These are phyloP conservation scores for Scaptomyza graminum DNA, from an alignment of 1,140 invertebrate genomes.

Conservation along the genomic window DNA sequence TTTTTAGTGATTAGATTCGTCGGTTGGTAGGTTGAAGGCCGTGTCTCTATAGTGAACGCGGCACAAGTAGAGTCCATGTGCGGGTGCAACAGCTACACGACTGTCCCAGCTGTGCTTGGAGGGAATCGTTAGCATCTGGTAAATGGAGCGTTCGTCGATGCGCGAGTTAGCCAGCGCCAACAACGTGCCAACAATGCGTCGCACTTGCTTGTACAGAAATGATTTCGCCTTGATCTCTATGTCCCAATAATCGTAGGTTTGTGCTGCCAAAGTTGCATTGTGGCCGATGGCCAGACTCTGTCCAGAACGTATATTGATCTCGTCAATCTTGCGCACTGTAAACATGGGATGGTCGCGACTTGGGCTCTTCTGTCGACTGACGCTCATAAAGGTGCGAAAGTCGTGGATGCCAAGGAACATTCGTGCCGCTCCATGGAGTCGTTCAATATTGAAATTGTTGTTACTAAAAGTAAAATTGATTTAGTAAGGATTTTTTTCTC, in stretches of 20 bases:
- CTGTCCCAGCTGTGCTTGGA: constrained; percentile 87
- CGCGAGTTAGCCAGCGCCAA: constrained; percentile 86
- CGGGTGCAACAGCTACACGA: constrained; percentile 84
- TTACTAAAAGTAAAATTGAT: constrained; percentile 79
- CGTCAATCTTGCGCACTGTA: constrained; percentile 84
- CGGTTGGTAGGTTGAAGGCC: constrained; percentile 83
- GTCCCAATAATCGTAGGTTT: constrained; percentile 87
- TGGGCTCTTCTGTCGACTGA: constrained; percentile 80
- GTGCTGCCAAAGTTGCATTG: constrained; percentile 69
- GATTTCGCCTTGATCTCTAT: constrained; percentile 86
- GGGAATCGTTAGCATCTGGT: constrained; percentile 90
- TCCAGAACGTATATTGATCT: constrained; percentile 84
- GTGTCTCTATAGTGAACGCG: constrained; percentile 87
- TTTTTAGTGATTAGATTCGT: constrained; percentile 70
- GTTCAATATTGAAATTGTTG: constrained; percentile 86
- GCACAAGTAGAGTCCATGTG: constrained; percentile 88
- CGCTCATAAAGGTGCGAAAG: constrained; percentile 87
- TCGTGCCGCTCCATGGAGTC: constrained; percentile 85
- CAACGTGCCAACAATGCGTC: constrained; percentile 88
- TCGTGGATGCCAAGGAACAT: constrained; percentile 88
- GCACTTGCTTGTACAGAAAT: constrained; percentile 91
- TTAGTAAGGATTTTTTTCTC: no score
- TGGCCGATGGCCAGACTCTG: constrained; percentile 82
- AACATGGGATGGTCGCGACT: constrained; percentile 83
- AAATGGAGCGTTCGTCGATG: constrained; percentile 86